Evolutionary conservation across 2,113 vertebrate genomes (phyloP).

Genomic region (Pelusios castaneus): DNA sequence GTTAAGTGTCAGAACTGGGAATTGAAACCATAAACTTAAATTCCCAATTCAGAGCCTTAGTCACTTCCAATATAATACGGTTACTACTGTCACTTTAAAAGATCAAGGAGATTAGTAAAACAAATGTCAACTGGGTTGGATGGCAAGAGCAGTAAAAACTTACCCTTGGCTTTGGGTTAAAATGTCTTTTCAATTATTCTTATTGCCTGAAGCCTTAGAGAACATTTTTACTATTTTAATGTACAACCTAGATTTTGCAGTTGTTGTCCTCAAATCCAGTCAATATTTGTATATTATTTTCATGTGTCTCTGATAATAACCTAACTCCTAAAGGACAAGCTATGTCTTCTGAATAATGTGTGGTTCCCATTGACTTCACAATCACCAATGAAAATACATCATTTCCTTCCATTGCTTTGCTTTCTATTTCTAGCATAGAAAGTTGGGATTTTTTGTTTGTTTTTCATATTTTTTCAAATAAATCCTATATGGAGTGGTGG

Average conservation of each 20-base stretch:
- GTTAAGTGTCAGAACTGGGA: neutral
- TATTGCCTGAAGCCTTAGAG: neutral
- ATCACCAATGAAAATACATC: neutral
- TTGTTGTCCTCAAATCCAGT: slow-evolving; percentile 28
- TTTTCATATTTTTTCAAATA: neutral
- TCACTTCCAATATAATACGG: neutral
- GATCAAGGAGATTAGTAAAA: neutral
- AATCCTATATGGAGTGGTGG: neutral
- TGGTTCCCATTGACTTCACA: neutral
- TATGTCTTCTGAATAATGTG: slow-evolving; percentile 23
- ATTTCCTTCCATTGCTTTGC: neutral
- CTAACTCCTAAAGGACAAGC: slow-evolving; percentile 29
- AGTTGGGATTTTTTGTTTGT: neutral
- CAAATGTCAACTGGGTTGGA: neutral
- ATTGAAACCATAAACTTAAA: neutral
- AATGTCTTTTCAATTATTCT: neutral
- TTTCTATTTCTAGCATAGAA: slow-evolving; percentile 25
- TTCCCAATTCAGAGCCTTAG: neutral
- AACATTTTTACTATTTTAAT: neutral
- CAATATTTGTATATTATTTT: slow-evolving; percentile 54
- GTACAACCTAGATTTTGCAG: slow-evolving; percentile 37
- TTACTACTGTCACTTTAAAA: neutral
- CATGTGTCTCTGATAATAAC: slow-evolving; percentile 36
- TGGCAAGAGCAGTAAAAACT: neutral
- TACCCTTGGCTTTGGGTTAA: neutral